Base-by-base conservation (phyloP, 2,113 vertebrate species). In the Scophthalmus maximus region DNA sequence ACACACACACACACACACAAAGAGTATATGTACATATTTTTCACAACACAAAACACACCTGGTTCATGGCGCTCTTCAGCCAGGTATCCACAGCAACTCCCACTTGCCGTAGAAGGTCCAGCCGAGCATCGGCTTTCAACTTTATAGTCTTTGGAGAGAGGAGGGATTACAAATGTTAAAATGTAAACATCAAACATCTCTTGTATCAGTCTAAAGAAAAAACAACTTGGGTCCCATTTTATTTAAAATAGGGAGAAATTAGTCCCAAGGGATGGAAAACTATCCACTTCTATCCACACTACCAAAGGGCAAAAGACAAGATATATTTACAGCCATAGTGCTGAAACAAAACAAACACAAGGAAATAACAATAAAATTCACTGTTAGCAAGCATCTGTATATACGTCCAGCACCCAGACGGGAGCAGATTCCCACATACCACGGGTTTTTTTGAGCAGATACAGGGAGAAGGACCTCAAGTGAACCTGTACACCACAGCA, bases 31-130 rank as follows among this genome's bases (percentile, higher is more conserved):
- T 23, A 25, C 3, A 46, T 2, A 6, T 17, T n/a, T 46, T 55
- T 29, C 51, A 29, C 4, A 51, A n/a, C 26, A 73, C 25, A 62
- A 36, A 51, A 76, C 80, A 25, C 12, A 92, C 91, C 88, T 99
- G 97, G 88, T 97, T 99, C 98, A 98, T 99, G 38, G 98, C 96
- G 0, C 98, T 99, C 77, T 98, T 98, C 1, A 99, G 91, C 98
- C 98, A 99, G 0, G 96, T 96, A 59, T 99, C 97, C 90, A 99
- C 98, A 0, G 96, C 96, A 56, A 99, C 96, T 0, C 98, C 98
- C n/a, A 98, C 97, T 88, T 98, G 97, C 58, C 96, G 95, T 22
- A 99, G 90, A 64, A 99, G 94, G 44, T 98, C 97, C 15, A 99
- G 91, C 8, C 97, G 94, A 3, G 98, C 97, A 53, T 99, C 98